phyloP scores from a whole-genome alignment of 2,113 vertebrate species.

The Cavia aperea region DNA sequence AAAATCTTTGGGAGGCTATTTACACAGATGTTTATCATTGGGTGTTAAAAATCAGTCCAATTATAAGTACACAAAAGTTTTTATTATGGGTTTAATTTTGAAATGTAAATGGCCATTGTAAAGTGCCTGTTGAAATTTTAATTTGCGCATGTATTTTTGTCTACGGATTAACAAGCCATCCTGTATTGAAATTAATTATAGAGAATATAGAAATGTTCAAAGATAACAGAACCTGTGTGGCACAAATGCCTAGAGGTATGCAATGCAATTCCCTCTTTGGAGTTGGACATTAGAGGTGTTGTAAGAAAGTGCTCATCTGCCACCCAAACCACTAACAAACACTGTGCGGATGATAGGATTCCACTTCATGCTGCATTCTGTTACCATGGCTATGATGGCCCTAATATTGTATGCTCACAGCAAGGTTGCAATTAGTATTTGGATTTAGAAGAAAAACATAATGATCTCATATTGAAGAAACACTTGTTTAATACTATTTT shows the following conservation, averaged over 20 bases:
- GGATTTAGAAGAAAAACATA: constrained; percentile 78
- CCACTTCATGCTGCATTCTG: constrained; percentile 70
- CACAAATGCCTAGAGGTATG: constrained; percentile 64
- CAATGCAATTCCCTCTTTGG: constrained; percentile 48
- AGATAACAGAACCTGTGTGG: constrained; percentile 48
- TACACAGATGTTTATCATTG: constrained; percentile 75
- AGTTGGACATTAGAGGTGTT: constrained; percentile 52
- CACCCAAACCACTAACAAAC: constrained; percentile 43
- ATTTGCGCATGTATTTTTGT: constrained; percentile 69
- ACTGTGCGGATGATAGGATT: constrained; percentile 50
- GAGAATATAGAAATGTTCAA: constrained; percentile 62
- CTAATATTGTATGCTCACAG: constrained; percentile 75
- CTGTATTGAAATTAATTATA: constrained; percentile 69
- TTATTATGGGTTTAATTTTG: constrained; percentile 72
- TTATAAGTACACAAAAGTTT: constrained; percentile 77
- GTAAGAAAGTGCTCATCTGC: constrained; percentile 48
- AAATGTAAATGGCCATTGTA: constrained; percentile 72
- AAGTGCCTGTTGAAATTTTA: constrained; percentile 72
- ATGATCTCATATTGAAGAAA: constrained; percentile 76
- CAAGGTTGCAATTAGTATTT: constrained; percentile 82
- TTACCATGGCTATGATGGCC: constrained; percentile 78
- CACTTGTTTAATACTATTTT: constrained; percentile 73
- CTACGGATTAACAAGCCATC: constrained; percentile 69
- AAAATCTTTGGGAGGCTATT: constrained; percentile 75
- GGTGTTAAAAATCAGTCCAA: constrained; percentile 72